Evolutionary conservation across 2,888 invertebrate genomes (phyloP), one percentile per base, ranked within the genome.

Genomic region (Lasioglossum vierecki): DNA sequence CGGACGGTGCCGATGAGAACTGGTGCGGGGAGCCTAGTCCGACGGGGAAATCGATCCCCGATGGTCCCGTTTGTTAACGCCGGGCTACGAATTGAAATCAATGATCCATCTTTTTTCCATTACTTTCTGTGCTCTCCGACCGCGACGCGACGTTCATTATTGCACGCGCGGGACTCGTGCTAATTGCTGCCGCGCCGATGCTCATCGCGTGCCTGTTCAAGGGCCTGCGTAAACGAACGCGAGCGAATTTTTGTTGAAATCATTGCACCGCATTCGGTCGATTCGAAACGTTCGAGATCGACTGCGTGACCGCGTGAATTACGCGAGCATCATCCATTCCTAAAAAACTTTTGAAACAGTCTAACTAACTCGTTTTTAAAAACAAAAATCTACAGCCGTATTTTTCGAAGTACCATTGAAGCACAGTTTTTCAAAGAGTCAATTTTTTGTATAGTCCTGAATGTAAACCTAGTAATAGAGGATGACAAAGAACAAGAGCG

Each of bases 41-140:
- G 70, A 75, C 75, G n/a, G 44, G 15, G 22, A 63, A 75, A 71
- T 46, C 68, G 75, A 49, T 70, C 70, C 39, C 70, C 49, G 70
- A 22, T 15, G 46, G 44, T 44, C 15, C 22, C 30, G 75, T 44
- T 75, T 22, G 75, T 75, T 76, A 60, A 60, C 60, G 44, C 2
- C 22, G 39, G 57, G 35, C 22, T 68, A 35, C 39, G 68, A 68
- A 68, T 68, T 68, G 68, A 68, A 68, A 68, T 68, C 68, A 68
- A 68, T 68, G 68, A 39, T 68, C 68, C 35, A 68, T 68, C 68
- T 68, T 68, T 68, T 68, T 68, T 39, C 68, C 68, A 68, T 68
- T 68, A 68, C 68, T 68, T 68, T 39, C 68, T 9, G 11, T 39
- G 39, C 35, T 68, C 39, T 39, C 9, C 18, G 18, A 2, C 68